Percentiles rank a stretch among this genome's conserved stretches.
phyloP scores from a whole-genome alignment of 2,113 vertebrate genomes.

The Mormyrus lacerda region DNA sequence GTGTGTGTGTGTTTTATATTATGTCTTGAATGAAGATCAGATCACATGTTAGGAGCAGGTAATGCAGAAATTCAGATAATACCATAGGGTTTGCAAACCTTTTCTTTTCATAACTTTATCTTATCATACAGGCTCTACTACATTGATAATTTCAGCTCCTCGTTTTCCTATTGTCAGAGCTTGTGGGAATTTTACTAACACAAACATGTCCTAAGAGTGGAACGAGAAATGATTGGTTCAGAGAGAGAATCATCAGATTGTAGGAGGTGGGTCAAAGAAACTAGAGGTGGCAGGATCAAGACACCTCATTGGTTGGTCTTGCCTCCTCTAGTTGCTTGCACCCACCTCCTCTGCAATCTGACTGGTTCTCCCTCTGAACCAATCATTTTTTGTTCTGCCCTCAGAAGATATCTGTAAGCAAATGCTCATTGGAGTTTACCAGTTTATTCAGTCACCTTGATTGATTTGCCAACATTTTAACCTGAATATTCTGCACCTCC shows the following conservation, averaged over 20 bases:
- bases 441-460: background rate
- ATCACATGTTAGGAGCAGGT: background rate
- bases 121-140: background rate
- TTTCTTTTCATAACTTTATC: background rate
- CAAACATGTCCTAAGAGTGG: background rate
- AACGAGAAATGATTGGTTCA: background rate
- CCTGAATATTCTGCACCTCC: background rate
- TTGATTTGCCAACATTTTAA: background rate
- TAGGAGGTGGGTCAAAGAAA: background rate
- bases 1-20: background rate
- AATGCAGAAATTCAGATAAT: background rate
- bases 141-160: background rate
- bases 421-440: no score
- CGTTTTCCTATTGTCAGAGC: background rate
- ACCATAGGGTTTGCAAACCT: background rate
- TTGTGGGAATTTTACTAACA: background rate
- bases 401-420: background rate
- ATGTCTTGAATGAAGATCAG: background rate
- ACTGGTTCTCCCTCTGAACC: no score
- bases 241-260: background rate
- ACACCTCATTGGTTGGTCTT: background rate
- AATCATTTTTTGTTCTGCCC: background rate
- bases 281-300: background rate
- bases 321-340: background rate
- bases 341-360: no score